Evolutionary conservation across 2,888 invertebrate species (phyloP).

Genomic region (Loripinus fragilis): DNA sequence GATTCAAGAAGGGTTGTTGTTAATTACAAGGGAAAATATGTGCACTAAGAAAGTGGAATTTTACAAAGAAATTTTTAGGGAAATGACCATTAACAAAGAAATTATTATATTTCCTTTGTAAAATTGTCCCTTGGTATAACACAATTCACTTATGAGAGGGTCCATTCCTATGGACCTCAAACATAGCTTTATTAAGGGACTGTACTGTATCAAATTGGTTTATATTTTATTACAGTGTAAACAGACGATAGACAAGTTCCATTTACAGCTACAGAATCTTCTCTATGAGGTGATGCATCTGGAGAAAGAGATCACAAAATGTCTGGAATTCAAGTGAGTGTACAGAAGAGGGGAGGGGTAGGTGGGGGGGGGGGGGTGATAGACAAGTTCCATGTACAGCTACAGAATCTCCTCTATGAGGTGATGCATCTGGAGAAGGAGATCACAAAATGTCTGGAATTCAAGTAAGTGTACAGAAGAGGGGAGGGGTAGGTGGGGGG

Average conservation of each 20-base stretch:
- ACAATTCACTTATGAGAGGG: too few species aligned
- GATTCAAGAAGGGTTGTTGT: too few species aligned
- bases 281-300: constrained; percentile 97
- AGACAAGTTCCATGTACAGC: constrained; percentile 93
- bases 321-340: constrained; percentile 94
- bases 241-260: constrained; percentile 94
- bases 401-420: constrained; percentile 97
- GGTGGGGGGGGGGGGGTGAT: too few species aligned
- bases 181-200: too few species aligned
- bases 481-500: too few species aligned
- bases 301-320: constrained; percentile 96
- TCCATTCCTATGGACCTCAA: neutral
- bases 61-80: too few species aligned
- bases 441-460: constrained; percentile 96
- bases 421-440: constrained; percentile 96
- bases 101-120: too few species aligned
- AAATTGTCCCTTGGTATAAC: neutral
- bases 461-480: constrained; percentile 91
- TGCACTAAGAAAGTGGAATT: too few species aligned
- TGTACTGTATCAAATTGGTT: neutral
- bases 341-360: too few species aligned
- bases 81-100: too few species aligned
- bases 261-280: constrained; percentile 95
- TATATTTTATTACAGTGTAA: constrained; percentile 86
- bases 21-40: too few species aligned